Base-by-base conservation (phyloP, 2,113 vertebrate genomes). In the Ophthalmolycus amberensis region DNA sequence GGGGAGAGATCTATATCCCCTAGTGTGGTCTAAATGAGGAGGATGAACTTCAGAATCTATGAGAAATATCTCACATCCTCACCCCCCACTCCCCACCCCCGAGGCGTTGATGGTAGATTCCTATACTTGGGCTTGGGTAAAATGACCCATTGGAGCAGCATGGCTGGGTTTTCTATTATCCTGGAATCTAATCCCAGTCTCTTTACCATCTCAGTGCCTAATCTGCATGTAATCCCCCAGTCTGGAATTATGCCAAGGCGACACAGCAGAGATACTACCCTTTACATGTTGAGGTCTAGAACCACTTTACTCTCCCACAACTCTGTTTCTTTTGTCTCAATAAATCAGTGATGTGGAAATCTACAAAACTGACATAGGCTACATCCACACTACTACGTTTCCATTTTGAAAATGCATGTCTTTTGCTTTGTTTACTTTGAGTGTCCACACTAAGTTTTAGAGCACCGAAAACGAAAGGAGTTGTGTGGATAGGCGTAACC, bases 161-260 rank as follows among this genome's bases (percentile, higher is more conserved):
- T 0, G 25, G 48, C 72, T 73, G 85, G 81, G 75, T 85, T 92
- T 90, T 89, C 70, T 85, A 85, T 93, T 91, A 91, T 92, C 86
- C 88, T 76, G 71, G 77, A 79, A 89, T 93, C 85, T 92, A 93
- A 94, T 92, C 89, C 90, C 37, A 9, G 62, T 75, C 83, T 90
- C 80, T 92, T 82, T 87, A 89, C 79, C 32, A 90, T 91, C 86
- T 85, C 80, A 85, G 86, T 78, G 64, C 76, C 88, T 88, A 89
- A 91, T 91, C 84, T 68, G 79, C 42, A 48, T 75, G 81, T 90
- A 91, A 93, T 93, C 85, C 79, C 20, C 38, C 60, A 75, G 52
- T 80, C 67, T 87, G 86, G 84, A 91, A 76, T 85, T 72, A 85
- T 16, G 79, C 77, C 79, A 83, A 79, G 54, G 73, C 11, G 42